Conservation (phyloP, 2,797 vertebrate species). For the Apodemus agrarius region DNA sequence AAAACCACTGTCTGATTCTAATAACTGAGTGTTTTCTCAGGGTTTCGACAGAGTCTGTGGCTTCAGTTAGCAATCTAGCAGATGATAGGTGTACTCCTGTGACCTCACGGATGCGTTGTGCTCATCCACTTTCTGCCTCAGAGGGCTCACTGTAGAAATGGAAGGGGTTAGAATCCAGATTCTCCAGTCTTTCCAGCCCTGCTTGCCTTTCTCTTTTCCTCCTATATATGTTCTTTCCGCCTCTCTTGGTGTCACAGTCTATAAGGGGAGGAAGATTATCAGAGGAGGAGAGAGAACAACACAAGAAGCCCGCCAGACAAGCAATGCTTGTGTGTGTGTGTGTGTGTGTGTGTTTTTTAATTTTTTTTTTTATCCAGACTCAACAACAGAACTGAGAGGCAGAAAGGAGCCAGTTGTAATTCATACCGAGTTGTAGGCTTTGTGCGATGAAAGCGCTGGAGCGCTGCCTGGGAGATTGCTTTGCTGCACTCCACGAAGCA, state of each 20-base stretch:
- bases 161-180: conserved; percentile 87
- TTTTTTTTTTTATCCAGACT: conserved; percentile 83
- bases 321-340: conserved; percentile 93
- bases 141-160: conserved; percentile 87
- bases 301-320: conserved; percentile 90
- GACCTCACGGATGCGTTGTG: not conserved
- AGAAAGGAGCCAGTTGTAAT: conserved; percentile 98
- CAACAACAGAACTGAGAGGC: conserved; percentile 93
- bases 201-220: conserved; percentile 66
- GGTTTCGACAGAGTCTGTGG: not conserved
- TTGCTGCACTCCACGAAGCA: conserved; percentile 99
- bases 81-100: not conserved
- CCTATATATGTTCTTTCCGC: not conserved
- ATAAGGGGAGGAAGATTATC: conserved; percentile 57
- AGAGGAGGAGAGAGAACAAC: conserved; percentile 69
- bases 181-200: conserved; percentile 58
- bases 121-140: not conserved
- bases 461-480: conserved; percentile 99
- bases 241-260: conserved; percentile 84
- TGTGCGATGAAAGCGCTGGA: conserved; percentile 99
- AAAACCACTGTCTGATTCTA: conserved; percentile 31
- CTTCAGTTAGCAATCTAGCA: conserved; percentile 66
- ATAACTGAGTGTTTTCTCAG: conserved; percentile 20
- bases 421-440: conserved; percentile 99
- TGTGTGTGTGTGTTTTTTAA: too few relatives aligned